phyloP scores from a whole-genome alignment of 2,797 vertebrate species.

The Gobionotothen gibberifrons region DNA sequence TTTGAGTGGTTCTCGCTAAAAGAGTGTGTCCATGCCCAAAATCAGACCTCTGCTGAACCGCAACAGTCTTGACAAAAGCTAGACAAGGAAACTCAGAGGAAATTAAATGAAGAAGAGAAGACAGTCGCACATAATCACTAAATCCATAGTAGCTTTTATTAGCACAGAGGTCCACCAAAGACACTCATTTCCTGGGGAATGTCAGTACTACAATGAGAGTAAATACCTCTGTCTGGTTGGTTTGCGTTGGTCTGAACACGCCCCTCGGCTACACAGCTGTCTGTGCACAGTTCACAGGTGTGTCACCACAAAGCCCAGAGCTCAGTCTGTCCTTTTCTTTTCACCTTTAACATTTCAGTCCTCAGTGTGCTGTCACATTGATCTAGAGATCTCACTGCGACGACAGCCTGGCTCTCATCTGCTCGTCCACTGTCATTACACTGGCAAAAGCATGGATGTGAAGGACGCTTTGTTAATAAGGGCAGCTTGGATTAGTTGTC shows the following conservation, averaged over 20 bases:
- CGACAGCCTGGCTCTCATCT: conserved; percentile 2
- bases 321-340: not conserved
- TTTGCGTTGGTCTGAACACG: conserved; percentile 36
- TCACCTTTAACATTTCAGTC: conserved; percentile 9
- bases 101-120: conserved; percentile 34
- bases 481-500: conserved; percentile 12
- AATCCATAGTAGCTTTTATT: conserved; percentile 35
- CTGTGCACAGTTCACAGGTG: conserved; percentile 43
- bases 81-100: conserved; percentile 33
- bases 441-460: conserved; percentile 29
- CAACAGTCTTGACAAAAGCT: conserved; percentile 26
- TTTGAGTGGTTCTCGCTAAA: conserved; percentile 44
- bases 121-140: conserved; percentile 20
- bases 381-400: not conserved
- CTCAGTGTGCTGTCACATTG: not conserved
- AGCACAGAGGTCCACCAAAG: conserved; percentile 36
- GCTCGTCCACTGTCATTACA: not conserved
- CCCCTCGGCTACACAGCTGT: conserved; percentile 35
- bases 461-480: conserved; percentile 16
- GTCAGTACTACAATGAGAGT: not conserved
- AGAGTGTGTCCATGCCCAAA: conserved; percentile 62
- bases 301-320: conserved; percentile 29
- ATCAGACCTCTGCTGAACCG: conserved; percentile 39
- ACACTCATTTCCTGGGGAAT: conserved; percentile 64
- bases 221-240: conserved; percentile 10